A percentile compares a stretch with the other conserved stretches of the same genome.
Conservation (phyloP, 2,888 invertebrate species). For the Enoplolaimus lenunculus region DNA sequence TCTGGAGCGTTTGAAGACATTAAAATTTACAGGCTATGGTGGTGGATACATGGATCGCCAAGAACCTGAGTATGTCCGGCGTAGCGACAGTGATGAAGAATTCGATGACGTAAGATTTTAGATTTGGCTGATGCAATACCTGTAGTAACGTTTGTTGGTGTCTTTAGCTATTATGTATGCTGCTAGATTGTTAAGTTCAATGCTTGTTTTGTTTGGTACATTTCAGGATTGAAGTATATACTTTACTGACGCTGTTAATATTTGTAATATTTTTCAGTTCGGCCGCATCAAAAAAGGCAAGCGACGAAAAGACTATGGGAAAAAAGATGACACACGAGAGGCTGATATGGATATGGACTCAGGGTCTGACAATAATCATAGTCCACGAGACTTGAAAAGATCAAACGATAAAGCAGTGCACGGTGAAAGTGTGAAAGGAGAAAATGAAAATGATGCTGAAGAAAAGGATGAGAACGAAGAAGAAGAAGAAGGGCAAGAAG, state of each 20-base stretch:
- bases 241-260: too few relatives aligned
- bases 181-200: too few relatives aligned
- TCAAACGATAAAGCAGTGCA: too few relatives aligned
- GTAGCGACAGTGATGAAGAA: conserved; percentile 75
- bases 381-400: too few relatives aligned
- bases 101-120: conserved; percentile 76
- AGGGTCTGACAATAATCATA: not conserved
- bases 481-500: not conserved
- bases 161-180: too few relatives aligned
- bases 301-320: not conserved
- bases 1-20: too few relatives aligned
- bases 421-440: not conserved
- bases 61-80: conserved; percentile 75
- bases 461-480: not conserved
- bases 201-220: too few relatives aligned
- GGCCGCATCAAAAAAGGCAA: conserved; percentile 33
- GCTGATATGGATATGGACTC: not conserved
- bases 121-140: too few relatives aligned
- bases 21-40: too few relatives aligned
- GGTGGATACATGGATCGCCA: conserved; percentile 48
- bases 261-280: conserved; percentile 24
- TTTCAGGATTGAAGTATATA: too few relatives aligned
- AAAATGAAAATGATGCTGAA: not conserved
- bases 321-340: not conserved
- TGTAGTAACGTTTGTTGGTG: too few relatives aligned